These are phyloP conservation scores for Phengaris alcon DNA, from an alignment of 2,888 invertebrate species.

Conservation along the genomic window DNA sequence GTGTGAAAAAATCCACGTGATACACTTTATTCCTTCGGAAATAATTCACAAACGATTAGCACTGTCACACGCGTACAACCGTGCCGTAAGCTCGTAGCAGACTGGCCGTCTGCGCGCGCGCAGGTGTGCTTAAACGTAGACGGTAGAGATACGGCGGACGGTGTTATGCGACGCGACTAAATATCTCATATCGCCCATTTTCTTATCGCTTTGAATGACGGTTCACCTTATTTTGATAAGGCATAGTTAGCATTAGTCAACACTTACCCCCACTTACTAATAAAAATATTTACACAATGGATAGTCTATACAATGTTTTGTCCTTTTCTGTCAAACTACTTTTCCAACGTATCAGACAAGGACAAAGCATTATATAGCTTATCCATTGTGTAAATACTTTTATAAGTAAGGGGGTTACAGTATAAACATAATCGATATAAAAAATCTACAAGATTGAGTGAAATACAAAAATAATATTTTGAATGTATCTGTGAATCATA, in stretches of 20 bases:
- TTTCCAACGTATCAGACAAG: too few species aligned
- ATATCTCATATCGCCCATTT: slow-evolving; percentile 1
- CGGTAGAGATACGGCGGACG: slow-evolving; percentile 52
- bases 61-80: slow-evolving; percentile 34
- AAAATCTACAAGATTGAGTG: too few species aligned
- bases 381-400: too few species aligned
- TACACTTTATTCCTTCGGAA: slow-evolving; percentile 23
- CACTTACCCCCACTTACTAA: neutral
- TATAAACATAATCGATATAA: too few species aligned
- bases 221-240: neutral
- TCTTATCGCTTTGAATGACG: neutral
- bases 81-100: slow-evolving; percentile 39
- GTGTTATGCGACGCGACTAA: slow-evolving; percentile 46
- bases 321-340: too few species aligned
- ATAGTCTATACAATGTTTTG: too few species aligned
- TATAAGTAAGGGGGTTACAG: neutral
- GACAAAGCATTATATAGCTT: too few species aligned
- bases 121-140: slow-evolving; percentile 54
- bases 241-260: neutral
- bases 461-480: too few species aligned
- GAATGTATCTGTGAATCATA: too few species aligned
- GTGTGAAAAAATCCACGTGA: slow-evolving; percentile 6
- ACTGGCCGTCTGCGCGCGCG: slow-evolving; percentile 50
- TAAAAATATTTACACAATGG: too few species aligned
- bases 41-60: slow-evolving; percentile 8